These are phyloP conservation scores for Crotalus helleri DNA, from an alignment of 2,113 vertebrate species.

Conservation along the genomic window DNA sequence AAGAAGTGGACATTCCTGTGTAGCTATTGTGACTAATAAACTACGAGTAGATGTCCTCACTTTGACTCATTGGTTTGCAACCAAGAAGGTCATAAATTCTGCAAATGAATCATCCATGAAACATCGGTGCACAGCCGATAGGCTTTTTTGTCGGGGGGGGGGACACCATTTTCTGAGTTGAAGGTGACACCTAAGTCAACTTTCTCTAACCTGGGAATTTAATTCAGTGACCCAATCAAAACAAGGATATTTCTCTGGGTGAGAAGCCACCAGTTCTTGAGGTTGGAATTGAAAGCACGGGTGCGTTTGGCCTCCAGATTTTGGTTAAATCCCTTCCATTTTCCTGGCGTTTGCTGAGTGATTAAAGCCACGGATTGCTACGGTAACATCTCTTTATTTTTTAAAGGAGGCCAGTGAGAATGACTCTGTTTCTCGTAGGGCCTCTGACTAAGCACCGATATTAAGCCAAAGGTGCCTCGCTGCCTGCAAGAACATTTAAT, in stretches of 20 bases:
- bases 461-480: background rate
- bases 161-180: background rate
- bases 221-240: background rate
- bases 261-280: background rate
- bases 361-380: background rate
- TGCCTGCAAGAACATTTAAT: too few relatives aligned
- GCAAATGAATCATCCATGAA: background rate
- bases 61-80: background rate
- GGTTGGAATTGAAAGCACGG: background rate
- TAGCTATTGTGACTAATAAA: too few relatives aligned
- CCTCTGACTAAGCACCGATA: background rate
- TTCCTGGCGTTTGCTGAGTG: background rate
- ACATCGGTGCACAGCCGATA: too few relatives aligned
- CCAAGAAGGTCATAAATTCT: background rate
- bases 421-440: background rate
- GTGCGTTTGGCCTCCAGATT: background rate
- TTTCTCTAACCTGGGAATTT: background rate
- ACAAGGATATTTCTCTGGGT: background rate
- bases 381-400: background rate
- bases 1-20: background rate
- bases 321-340: background rate
- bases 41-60: background rate
- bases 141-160: background rate
- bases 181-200: background rate
- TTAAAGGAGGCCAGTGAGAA: background rate